These are phyloP conservation scores for Scaptomyza tumidula DNA, from an alignment of 2,888 invertebrate genomes.

Conservation along the genomic window DNA sequence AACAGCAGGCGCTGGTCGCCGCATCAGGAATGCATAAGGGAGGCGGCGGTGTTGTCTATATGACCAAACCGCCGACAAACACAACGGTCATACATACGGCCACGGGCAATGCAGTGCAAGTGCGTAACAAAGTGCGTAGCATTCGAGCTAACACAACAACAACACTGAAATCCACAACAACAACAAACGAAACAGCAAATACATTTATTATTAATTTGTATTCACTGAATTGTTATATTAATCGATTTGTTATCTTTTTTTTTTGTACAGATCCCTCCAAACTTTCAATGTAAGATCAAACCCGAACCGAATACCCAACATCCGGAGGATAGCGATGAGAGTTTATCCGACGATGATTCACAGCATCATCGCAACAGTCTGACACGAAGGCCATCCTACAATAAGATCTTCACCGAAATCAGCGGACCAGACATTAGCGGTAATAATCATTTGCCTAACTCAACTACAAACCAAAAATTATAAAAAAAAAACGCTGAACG, in stretches of 20 bases:
- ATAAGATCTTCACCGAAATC: conserved; percentile 97
- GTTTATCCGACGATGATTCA: conserved; percentile 94
- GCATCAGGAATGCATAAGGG: conserved; percentile 89
- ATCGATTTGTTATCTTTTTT: background rate
- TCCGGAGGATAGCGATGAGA: conserved; percentile 92
- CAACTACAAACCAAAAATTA: background rate
- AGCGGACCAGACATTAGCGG: conserved; percentile 96
- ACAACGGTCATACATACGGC: conserved; percentile 95
- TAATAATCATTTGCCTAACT: conserved; percentile 81
- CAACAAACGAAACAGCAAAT: background rate
- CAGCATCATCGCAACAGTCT: conserved; percentile 95
- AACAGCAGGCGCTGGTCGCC: conserved; percentile 90
- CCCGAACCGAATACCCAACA: conserved; percentile 87
- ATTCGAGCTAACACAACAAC: conserved; percentile 10
- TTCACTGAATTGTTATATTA: background rate
- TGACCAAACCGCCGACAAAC: conserved; percentile 90
- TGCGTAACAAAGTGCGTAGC: conserved; percentile 84
- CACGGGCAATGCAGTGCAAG: conserved; percentile 88
- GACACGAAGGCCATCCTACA: conserved; percentile 96
- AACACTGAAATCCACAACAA: background rate
- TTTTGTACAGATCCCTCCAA: conserved; percentile 77
- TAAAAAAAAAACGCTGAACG: conserved; percentile 2
- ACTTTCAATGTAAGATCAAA: conserved; percentile 86
- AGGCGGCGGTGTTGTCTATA: conserved; percentile 88
- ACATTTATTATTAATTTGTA: background rate